Percentiles rank a stretch among this genome's conserved stretches.
Conservation (phyloP, 2,888 invertebrate genomes). For the Bhutanitis thaidina region DNA sequence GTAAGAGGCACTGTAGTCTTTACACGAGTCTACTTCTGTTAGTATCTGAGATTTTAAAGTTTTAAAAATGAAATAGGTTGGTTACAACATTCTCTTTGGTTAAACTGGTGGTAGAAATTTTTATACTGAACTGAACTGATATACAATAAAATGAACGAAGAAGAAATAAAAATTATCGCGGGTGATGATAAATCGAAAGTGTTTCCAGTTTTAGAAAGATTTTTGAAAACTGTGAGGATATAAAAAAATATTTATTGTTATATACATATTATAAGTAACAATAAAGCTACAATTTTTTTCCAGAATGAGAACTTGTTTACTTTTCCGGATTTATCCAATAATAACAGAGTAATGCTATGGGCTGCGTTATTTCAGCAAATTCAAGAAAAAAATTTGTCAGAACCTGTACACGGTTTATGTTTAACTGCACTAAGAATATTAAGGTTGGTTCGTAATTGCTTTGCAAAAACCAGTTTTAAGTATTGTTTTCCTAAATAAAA, state of each 20-base stretch:
- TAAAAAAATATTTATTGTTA: not conserved
- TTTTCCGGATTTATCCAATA: slow-evolving; percentile 81
- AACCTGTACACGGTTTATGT: slow-evolving; percentile 72
- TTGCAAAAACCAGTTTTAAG: too few species aligned
- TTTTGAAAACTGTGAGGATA: slow-evolving; percentile 51
- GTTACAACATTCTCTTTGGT: too few species aligned
- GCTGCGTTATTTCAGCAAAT: slow-evolving; percentile 79
- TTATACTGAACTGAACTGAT: too few species aligned
- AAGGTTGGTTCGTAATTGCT: slow-evolving; percentile 64
- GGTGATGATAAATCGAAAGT: slow-evolving; percentile 41
- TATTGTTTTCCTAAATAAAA: too few species aligned
- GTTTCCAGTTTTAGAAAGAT: slow-evolving; percentile 41
- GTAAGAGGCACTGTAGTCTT: too few species aligned
- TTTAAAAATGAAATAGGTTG: too few species aligned
- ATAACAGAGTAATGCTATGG: slow-evolving; percentile 81
- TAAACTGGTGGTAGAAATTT: too few species aligned
- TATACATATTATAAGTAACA: not conserved
- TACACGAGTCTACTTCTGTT: too few species aligned
- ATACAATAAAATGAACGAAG: slow-evolving; percentile 64
- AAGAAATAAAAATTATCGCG: slow-evolving; percentile 51
- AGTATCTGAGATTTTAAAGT: too few species aligned
- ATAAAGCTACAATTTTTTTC: slow-evolving; percentile 29
- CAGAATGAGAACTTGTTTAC: slow-evolving; percentile 75
- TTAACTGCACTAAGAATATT: slow-evolving; percentile 82
- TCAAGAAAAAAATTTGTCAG: slow-evolving; percentile 63